Conservation (phyloP, 2,113 vertebrate genomes). For the Heterocephalus glaber region DNA sequence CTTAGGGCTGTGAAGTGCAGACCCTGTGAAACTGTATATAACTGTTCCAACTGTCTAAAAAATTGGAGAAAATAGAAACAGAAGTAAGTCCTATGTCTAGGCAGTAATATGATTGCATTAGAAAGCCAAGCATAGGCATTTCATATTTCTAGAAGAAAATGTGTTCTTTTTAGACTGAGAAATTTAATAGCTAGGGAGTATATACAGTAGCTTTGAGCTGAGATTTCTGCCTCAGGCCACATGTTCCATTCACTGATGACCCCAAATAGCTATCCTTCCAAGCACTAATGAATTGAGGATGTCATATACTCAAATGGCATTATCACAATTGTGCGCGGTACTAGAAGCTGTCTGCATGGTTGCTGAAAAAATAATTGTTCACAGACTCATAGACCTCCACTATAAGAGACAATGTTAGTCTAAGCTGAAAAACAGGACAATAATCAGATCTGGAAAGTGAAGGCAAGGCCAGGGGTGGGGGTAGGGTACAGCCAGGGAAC, state of each 20-base stretch:
- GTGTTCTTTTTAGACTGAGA: background rate
- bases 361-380: background rate
- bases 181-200: slow-evolving; percentile 6
- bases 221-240: slow-evolving; percentile 37
- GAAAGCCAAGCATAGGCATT: background rate
- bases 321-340: no score
- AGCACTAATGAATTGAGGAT: background rate
- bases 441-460: slow-evolving; percentile 17
- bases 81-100: background rate
- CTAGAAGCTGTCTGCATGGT: background rate
- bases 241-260: background rate
- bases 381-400: background rate
- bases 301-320: background rate
- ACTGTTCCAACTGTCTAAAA: background rate
- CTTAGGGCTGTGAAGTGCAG: background rate
- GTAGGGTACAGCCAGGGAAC: background rate
- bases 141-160: slow-evolving; percentile 28
- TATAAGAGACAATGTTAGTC: background rate
- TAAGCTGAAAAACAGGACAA: background rate
- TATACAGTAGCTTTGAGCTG: background rate
- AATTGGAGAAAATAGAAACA: background rate
- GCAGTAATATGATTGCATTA: slow-evolving; percentile 16
- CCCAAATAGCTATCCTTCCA: background rate
- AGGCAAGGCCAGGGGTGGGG: background rate
- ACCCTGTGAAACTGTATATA: background rate